These are phyloP conservation scores for Brachionichthys hirsutus DNA, from an alignment of 2,113 vertebrate genomes.

Conservation along the genomic window DNA sequence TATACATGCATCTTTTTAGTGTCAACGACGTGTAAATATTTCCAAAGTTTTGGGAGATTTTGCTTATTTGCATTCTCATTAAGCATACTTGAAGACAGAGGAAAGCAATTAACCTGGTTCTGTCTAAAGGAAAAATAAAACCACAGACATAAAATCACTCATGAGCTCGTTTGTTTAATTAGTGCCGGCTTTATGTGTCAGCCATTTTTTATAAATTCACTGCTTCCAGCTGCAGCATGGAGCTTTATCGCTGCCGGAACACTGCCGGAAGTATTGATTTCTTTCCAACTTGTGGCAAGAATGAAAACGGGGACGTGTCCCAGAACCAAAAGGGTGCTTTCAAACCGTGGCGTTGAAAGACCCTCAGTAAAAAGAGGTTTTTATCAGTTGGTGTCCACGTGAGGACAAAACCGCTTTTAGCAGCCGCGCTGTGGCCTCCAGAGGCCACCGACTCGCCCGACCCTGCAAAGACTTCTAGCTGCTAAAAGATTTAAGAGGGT, in stretches of 20 bases:
- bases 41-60: too few relatives aligned
- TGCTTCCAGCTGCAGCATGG: background rate
- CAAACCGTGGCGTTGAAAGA: background rate
- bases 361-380: background rate
- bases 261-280: background rate
- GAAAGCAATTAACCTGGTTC: background rate
- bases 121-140: background rate
- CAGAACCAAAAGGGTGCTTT: too few relatives aligned
- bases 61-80: too few relatives aligned
- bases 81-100: background rate
- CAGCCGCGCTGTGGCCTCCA: constrained; percentile 1
- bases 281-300: background rate
- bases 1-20: too few relatives aligned
- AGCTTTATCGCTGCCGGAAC: background rate
- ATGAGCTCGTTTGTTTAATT: too few relatives aligned
- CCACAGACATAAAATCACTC: background rate
- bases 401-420: too few relatives aligned
- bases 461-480: background rate
- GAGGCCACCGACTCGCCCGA: constrained; percentile 1
- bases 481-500: constrained; percentile 60
- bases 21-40: too few relatives aligned
- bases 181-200: background rate
- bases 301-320: background rate
- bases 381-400: too few relatives aligned
- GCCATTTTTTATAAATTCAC: background rate